Base-by-base conservation (phyloP, 2,888 invertebrate genomes). In the Drosophila nr. fundita region DNA sequence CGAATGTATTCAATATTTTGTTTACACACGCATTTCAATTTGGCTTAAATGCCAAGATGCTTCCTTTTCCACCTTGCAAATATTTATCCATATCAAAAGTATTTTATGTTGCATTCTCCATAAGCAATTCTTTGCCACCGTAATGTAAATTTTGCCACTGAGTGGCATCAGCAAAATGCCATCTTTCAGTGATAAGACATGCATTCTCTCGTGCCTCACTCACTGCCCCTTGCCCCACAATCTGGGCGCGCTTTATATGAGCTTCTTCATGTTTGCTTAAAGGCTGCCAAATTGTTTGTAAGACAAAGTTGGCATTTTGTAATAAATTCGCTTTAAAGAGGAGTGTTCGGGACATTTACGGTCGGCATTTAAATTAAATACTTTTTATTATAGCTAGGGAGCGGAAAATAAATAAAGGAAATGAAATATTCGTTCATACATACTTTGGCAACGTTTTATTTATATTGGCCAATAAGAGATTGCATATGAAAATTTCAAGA, bases 81-180 rank as follows among this genome's bases (percentile, higher is more conserved):
- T 84, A 85, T 87, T 84, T 85, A 80, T 82, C 18, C 73, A 79
- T 84, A 82, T 75, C 71, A 74, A 79, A 85, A 87, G 72, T 73
- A 85, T 82, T 89, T 84, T 87, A 82, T 85, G 86, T 64, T 89
- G 86, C 87, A 87, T 73, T 89, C 82, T 53, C 57, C 74, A 76
- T 72, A 83, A 69, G 87, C 68, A 81, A 57, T 84, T 71, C 59
- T 55, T 65, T 68, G 50, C 24, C 45, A 27, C 18, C 38, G 65
- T 67, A 72, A 71, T 60, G 68, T 53, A 66, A 76, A 64, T 59
- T 57, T 58, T 36, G 13, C 48, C 61, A 42, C 40, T 38, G 57
- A 52, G 38, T 63, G 45, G 64, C 57, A 62, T 45, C 68, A 69
- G 61, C 32, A 71, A 69, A 87, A 74, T 70, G 50, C 65, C 82